Base-by-base conservation (phyloP, 2,888 invertebrate species). In the Aphidoletes aphidimyza region DNA sequence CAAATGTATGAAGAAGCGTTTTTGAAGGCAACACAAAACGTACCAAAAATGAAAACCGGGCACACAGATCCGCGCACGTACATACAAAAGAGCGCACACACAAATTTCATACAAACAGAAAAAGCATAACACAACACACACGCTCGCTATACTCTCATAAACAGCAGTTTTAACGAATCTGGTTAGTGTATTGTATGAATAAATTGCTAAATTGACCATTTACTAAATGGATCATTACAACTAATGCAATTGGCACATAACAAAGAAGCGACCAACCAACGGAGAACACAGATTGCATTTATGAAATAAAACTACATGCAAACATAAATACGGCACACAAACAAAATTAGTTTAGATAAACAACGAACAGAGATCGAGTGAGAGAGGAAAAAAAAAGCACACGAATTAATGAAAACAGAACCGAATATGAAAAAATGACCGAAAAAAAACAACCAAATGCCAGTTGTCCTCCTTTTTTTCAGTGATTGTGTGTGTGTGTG, bases 301-400 rank as follows among this genome's bases (percentile, higher is more conserved):
- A 42, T 42, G 42, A 9, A 42, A 42, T 42, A 42, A 19, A 9
- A 19, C 49, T 19, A 19, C 49, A 19, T 19, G 49, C 6, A 49
- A 19, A 49, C 49, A 19, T 11, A 49, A 8, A 49, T 19, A 49
- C 49, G 3, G 14, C 19, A 19, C 42, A 42, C 42, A 54, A 54
- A n/a, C n/a, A n/a, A n/a, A n/a, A 54, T 54, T 54, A n/a, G 26
- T 54, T 54, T 54, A 54, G 54, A 54, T 54, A n/a, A 22, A 54
- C 54, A 19, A 19, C 3, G n/a, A 9, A 49, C n/a, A 14, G 14
- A 42, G 14, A 42, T 9, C 6, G 42, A 9, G 42, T 42, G 42
- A 42, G 14, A 42, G 14, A 14, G 6, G 42, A 9, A 42, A 6
- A 14, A 6, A 42, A 6, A 14, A 42, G 14, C 42, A 42, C 42